These are phyloP conservation scores for Syngnathus acus DNA, from an alignment of 2,797 vertebrate genomes.

Conservation along the genomic window DNA sequence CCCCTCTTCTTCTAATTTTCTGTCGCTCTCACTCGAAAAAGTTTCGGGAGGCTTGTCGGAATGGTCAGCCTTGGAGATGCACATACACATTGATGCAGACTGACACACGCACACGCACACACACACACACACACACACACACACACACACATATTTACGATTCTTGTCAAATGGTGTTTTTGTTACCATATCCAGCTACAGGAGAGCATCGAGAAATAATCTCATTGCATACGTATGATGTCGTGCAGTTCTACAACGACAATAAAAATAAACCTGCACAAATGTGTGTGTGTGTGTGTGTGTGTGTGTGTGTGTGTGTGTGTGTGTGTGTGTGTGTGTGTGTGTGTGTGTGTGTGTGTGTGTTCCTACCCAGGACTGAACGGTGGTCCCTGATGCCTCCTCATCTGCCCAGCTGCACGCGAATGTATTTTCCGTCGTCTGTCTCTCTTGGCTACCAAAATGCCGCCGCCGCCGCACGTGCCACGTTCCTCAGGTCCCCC, in stretches of 20 bases:
- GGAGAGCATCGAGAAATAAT: background rate
- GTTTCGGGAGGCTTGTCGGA: constrained; percentile 50
- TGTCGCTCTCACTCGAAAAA: background rate
- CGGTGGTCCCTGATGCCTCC: constrained; percentile 50
- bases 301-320: constrained; percentile 6
- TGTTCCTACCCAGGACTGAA: constrained; percentile 56
- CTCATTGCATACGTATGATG: constrained; percentile 3
- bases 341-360: constrained; percentile 3
- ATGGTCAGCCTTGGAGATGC: constrained; percentile 39
- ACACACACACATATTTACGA: background rate
- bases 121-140: too few relatives aligned
- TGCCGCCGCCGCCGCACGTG: constrained; percentile 41
- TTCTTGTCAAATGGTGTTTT: background rate
- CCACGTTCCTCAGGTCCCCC: constrained; percentile 27
- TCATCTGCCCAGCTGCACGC: constrained; percentile 53
- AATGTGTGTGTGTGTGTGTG: constrained; percentile 5
- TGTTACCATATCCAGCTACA: background rate
- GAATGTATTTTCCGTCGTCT: constrained; percentile 26
- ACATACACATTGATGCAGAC: constrained; percentile 11
- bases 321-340: constrained; percentile 7
- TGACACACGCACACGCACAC: too few relatives aligned
- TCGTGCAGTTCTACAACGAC: constrained; percentile 6
- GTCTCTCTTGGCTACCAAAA: constrained; percentile 43
- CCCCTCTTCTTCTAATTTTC: background rate
- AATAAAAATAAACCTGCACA: constrained; percentile 8